Conservation (phyloP, 2,797 vertebrate species). For the Chromobotia macracanthus region DNA sequence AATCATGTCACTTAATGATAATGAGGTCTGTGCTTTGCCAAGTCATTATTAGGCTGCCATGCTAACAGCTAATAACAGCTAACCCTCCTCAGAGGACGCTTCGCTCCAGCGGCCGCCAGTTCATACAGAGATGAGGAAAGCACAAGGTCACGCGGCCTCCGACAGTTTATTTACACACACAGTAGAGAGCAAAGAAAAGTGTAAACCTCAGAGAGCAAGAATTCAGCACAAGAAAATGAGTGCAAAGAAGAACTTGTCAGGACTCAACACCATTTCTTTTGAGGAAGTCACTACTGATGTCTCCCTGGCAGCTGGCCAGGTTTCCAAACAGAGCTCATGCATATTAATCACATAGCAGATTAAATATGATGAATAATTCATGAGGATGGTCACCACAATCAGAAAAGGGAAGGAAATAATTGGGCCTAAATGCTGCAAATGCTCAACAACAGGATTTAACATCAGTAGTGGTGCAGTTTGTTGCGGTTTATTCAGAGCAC, state of each 20-base stretch:
- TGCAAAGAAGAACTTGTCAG: conserved; percentile 10
- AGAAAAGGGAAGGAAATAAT: conserved; percentile 44
- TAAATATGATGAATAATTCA: conserved; percentile 53
- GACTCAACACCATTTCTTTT: conserved; percentile 5
- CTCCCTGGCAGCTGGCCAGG: conserved; percentile 60
- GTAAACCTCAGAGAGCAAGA: too few relatives aligned
- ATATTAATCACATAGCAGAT: conserved; percentile 63
- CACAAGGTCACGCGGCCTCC: conserved; percentile 61
- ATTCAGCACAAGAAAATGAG: background rate
- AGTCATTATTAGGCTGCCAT: conserved; percentile 67
- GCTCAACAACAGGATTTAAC: background rate
- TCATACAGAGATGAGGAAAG: conserved; percentile 65
- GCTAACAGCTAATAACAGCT: conserved; percentile 59
- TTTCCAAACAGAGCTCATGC: conserved; percentile 58
- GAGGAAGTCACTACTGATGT: conserved; percentile 56
- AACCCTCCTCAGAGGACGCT: conserved; percentile 56
- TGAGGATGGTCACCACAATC: conserved; percentile 50
- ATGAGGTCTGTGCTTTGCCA: conserved; percentile 56
- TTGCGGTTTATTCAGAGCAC: conserved; percentile 30
- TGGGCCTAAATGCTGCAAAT: conserved; percentile 26
- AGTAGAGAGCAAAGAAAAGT: conserved; percentile 18
- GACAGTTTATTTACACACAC: conserved; percentile 37
- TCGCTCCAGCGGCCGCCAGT: conserved; percentile 62
- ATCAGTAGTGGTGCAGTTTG: conserved; percentile 55
- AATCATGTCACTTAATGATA: conserved; percentile 64